Evolutionary conservation across 35 echinoderm and acorn worm species (phyloP).

Genomic region (Amphiura filiformis): DNA sequence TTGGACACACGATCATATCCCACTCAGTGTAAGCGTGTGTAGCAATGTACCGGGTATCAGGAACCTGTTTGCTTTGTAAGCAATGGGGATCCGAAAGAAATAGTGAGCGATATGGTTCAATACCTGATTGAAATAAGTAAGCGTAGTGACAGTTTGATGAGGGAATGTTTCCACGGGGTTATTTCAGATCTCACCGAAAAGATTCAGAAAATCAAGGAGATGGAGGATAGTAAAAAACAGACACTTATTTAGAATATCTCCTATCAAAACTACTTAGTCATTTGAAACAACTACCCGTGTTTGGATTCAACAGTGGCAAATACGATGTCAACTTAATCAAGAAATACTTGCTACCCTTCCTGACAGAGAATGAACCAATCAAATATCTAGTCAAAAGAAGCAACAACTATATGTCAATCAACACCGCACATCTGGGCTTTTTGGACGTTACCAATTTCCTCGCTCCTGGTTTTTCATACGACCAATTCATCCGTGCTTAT

Average conservation of each 20-base stretch:
- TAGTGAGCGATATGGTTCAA: not conserved
- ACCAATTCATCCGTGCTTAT: constrained; percentile 19
- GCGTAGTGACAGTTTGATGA: not conserved
- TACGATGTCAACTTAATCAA: constrained; percentile 45
- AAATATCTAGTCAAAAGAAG: not conserved
- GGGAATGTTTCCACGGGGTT: not conserved
- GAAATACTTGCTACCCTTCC: not conserved
- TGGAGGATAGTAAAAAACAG: not conserved
- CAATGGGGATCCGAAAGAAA: constrained; percentile 18
- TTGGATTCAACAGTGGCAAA: constrained; percentile 56
- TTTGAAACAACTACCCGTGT: constrained; percentile 14
- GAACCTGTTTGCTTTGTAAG: constrained; percentile 48
- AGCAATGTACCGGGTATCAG: constrained; percentile 45
- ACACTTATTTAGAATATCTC: not conserved
- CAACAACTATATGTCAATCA: constrained; percentile 14
- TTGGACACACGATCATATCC: constrained; percentile 24
- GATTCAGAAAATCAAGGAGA: not conserved
- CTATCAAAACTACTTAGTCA: not conserved
- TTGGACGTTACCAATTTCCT: constrained; percentile 41
- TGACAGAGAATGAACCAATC: not conserved
- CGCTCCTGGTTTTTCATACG: constrained; percentile 32
- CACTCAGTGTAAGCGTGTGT: constrained; percentile 30
- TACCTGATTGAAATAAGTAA: not conserved
- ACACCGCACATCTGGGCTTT: not conserved
- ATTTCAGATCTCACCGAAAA: not conserved